Evolutionary conservation across 2,888 invertebrate genomes (phyloP).

Genomic region (Cerceris rybyensis): DNA sequence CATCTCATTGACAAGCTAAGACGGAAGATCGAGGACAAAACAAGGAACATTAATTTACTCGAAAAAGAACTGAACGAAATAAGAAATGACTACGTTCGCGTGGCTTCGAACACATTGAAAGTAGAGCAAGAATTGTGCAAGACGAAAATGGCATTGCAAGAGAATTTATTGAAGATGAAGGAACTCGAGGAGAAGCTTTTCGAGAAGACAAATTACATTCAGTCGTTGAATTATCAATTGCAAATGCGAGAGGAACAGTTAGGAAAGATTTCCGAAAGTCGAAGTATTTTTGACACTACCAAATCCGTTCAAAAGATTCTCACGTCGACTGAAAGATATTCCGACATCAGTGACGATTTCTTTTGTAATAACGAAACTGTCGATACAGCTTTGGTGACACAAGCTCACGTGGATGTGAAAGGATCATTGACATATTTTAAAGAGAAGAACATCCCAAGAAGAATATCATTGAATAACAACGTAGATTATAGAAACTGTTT

Average conservation of each 20-base stretch:
- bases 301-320: background rate
- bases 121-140: conserved; percentile 30
- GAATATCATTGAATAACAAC: conserved; percentile 5
- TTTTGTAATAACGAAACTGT: conserved; percentile 27
- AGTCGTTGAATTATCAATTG: conserved; percentile 40
- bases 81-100: conserved; percentile 7
- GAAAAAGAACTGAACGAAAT: background rate
- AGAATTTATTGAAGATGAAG: conserved; percentile 18
- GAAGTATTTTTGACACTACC: background rate
- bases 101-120: conserved; percentile 2
- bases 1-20: conserved; percentile 46
- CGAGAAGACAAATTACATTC: conserved; percentile 31
- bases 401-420: conserved; percentile 21
- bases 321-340: conserved; percentile 4
- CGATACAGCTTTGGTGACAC: conserved; percentile 8
- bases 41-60: conserved; percentile 8
- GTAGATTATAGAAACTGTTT: conserved; percentile 9
- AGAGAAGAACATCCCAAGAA: background rate
- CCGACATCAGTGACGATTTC: conserved; percentile 7
- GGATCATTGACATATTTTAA: background rate
- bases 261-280: background rate
- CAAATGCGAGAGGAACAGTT: conserved; percentile 41
- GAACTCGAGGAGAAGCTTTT: conserved; percentile 48
- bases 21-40: conserved; percentile 47
- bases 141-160: conserved; percentile 11